Base-by-base conservation (phyloP, 2,113 vertebrate genomes). In the Siniperca chuatsi region DNA sequence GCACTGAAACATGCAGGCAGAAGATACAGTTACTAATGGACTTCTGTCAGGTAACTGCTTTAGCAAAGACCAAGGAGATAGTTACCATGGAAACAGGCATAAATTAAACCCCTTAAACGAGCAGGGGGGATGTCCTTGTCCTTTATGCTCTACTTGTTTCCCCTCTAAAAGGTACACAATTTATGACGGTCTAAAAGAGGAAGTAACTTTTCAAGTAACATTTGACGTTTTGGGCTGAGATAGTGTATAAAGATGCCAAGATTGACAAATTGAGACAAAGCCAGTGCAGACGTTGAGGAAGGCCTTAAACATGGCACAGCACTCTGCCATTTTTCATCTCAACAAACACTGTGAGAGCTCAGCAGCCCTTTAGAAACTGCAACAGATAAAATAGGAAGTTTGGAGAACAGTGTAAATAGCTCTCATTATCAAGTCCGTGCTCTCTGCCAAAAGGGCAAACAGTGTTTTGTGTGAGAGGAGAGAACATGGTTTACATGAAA, bases 1-100 rank as follows among this genome's bases (percentile, higher is more conserved):
- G 85, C 78, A 87, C 88, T 95, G 95, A 97, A 96, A 96, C 96
- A 97, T 69, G 69, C 83, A 85, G 96, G 95, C 96, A 95, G 95
- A 95, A 90, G 82, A 94, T 92, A 95, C 89, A 81, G 85, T 96
- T 96, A 96, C 97, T 97, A 98, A 98, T 97, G 97, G 97, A 97
- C 95, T 95, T 95, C 93, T 91, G 92, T 21, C 90, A 57, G 95
- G 92, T 96, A 96, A 97, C 97, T 97, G 96, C 93, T 95, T 96
- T 89, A 83, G 93, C 93, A 94, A 85, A 85, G 95, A 89, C 93
- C 95, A 92, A 88, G 92, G 83, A 98, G 97, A 98, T 98, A 97
- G 97, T 98, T 96, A 91, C 97, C 95, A 97, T 97, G 95, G 97
- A 95, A 96, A 98, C 97, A 89, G 90, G 90, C 93, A 96, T 96